These are phyloP conservation scores for Carassius gibelio DNA, from an alignment of 2,113 vertebrate species.

Conservation along the genomic window DNA sequence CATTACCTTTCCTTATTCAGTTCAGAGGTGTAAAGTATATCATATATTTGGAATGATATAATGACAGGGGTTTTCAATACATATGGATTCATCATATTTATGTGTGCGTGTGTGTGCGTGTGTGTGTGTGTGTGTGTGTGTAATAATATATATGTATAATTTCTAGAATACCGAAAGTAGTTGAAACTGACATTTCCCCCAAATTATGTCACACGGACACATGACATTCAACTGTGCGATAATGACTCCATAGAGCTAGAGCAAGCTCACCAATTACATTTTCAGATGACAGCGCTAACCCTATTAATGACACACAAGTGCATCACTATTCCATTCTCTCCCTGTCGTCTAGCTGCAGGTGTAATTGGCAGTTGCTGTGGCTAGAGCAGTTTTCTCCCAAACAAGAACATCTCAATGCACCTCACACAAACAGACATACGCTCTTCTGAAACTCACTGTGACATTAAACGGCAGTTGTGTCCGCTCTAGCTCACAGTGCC, in stretches of 20 bases:
- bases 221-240: slow-evolving; percentile 71
- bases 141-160: neutral
- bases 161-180: slow-evolving; percentile 29
- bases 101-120: no score
- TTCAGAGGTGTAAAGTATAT: neutral
- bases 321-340: slow-evolving; percentile 42
- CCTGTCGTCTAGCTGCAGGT: slow-evolving; percentile 74
- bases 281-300: slow-evolving; percentile 79
- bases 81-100: slow-evolving; percentile 19
- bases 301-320: slow-evolving; percentile 80
- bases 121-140: no score
- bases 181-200: slow-evolving; percentile 61
- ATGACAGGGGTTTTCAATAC: slow-evolving; percentile 15
- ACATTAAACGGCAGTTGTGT: slow-evolving; percentile 90
- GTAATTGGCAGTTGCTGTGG: slow-evolving; percentile 80
- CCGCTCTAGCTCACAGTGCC: slow-evolving; percentile 85
- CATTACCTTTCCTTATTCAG: slow-evolving; percentile 44
- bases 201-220: slow-evolving; percentile 50
- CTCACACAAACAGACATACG: slow-evolving; percentile 73
- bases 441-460: slow-evolving; percentile 85
- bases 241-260: slow-evolving; percentile 77
- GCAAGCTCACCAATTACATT: slow-evolving; percentile 54
- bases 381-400: slow-evolving; percentile 82
- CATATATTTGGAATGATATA: neutral
- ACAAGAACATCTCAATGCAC: slow-evolving; percentile 95